Evolutionary conservation across 2,888 invertebrate genomes (phyloP), one percentile per base, ranked within the genome.

Genomic region (Xestia ashworthii): DNA sequence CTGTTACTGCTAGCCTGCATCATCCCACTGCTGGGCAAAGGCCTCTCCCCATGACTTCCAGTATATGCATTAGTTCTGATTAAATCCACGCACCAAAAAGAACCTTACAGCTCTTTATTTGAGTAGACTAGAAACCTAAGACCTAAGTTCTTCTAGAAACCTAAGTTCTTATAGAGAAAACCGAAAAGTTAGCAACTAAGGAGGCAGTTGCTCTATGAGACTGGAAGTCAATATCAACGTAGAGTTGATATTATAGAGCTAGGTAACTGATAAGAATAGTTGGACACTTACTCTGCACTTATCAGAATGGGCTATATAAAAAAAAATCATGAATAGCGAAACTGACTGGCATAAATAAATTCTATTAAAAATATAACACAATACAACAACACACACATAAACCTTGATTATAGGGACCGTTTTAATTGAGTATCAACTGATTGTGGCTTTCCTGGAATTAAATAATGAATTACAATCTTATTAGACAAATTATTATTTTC

Each of bases 391-490:
- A 32, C 32, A 32, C 32, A 32, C 32, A 32, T 32, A 32, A 32
- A 32, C 32, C 32, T 32, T 32, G 48, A 5, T 32, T n/a, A 48
- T 71, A n/a, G 25, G 58, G 11, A 14, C 14, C 14, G 16, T 25
- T 71, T 38, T 6, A 55, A 48, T 25, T 38, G 14, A 11, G 8
- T 50, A 32, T 62, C 41, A 25, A 75, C n/a, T 25, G 25, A 22
- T 60, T 48, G 76, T 5, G 48, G 76, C 48, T 74, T 48, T 74
- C 48, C 48, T 75, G 74, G 14, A 50, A 25, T 48, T 11, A 5
- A 48, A 41, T 58, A 5, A 16, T 58, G 14, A 22, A 3, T 48
- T 1, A 16, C 16, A 44, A 41, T 25, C 19, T 41, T n/a, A n/a
- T n/a, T 25, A 32, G 25, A 32, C 22, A 53, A 71, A 32, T 67